A percentile compares a stretch with the other conserved stretches of the same genome.
These are phyloP conservation scores for Morpho helenor DNA, from an alignment of 2,888 invertebrate genomes.

Conservation along the genomic window DNA sequence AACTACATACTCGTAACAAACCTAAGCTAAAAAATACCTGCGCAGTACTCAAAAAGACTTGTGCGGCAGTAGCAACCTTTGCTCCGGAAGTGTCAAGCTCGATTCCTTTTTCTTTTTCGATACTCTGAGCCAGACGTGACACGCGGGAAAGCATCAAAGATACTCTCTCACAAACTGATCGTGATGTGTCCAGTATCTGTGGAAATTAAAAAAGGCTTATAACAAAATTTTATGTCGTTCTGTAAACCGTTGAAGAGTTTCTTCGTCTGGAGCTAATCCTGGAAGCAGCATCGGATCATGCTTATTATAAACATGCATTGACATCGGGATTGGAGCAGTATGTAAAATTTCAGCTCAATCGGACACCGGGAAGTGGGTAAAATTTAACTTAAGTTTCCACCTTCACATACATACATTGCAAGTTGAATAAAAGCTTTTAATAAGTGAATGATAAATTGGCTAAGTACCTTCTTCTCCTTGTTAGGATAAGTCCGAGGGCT, in stretches of 20 bases:
- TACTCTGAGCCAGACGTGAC: conserved; percentile 29
- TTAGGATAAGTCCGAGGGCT: conserved; percentile 24
- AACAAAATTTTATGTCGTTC: neutral
- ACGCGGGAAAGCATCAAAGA: conserved; percentile 33
- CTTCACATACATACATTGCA: no score
- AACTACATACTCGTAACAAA: neutral
- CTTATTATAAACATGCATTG: no score
- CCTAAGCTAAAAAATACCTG: conserved; percentile 31
- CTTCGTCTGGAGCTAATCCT: no score
- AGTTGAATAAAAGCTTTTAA: no score
- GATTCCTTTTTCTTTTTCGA: conserved; percentile 11
- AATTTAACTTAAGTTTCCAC: no score
- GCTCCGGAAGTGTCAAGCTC: conserved; percentile 24
- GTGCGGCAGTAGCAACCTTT: conserved; percentile 32
- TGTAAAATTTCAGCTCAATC: no score
- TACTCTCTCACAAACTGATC: conserved; percentile 30
- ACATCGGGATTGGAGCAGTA: no score
- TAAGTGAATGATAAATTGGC: neutral
- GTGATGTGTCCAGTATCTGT: conserved; percentile 31
- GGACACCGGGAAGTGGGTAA: no score
- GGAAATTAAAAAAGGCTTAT: neutral
- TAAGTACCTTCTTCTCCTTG: conserved; percentile 31
- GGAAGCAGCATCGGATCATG: no score
- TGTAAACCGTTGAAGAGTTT: no score
- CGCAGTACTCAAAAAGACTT: conserved; percentile 31